Conservation (phyloP, 1,140 invertebrate species). For the Probaryconus sp. region DNA sequence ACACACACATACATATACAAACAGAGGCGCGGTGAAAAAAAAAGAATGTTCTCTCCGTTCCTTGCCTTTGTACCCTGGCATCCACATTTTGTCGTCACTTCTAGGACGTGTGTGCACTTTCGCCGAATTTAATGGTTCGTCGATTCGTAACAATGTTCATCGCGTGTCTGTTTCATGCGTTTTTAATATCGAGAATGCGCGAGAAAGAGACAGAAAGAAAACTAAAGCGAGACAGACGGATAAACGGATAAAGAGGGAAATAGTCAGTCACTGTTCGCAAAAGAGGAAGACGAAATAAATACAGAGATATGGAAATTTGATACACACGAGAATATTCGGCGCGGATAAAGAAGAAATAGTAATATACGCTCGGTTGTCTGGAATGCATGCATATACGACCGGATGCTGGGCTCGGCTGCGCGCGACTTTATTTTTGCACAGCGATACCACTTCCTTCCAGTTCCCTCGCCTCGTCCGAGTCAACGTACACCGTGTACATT, state of each 20-base stretch:
- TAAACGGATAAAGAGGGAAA: too few species aligned
- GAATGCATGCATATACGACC: conserved; percentile 30
- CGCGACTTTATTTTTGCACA: conserved; percentile 35
- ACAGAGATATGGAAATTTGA: conserved; percentile 43
- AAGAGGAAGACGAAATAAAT: conserved; percentile 42
- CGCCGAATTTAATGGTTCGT: conserved; percentile 39
- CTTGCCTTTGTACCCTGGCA: conserved; percentile 23
- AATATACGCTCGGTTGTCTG: conserved; percentile 34
- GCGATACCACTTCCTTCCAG: conserved; percentile 13
- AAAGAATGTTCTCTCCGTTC: conserved; percentile 9
- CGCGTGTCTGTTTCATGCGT: conserved; percentile 28
- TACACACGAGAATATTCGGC: conserved; percentile 42
- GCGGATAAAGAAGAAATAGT: conserved; percentile 27
- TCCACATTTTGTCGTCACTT: neutral
- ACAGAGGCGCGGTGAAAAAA: too few species aligned
- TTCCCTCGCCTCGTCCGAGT: neutral
- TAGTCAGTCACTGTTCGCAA: too few species aligned
- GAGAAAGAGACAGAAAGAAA: neutral
- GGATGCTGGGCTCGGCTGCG: conserved; percentile 20
- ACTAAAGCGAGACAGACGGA: neutral
- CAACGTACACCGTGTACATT: conserved; percentile 26
- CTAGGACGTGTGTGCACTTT: conserved; percentile 22
- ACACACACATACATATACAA: too few species aligned
- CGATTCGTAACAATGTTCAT: conserved; percentile 45
- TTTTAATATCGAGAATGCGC: conserved; percentile 59